Conservation (phyloP, 2,888 invertebrate species). For the Netelia fuscicornis region DNA sequence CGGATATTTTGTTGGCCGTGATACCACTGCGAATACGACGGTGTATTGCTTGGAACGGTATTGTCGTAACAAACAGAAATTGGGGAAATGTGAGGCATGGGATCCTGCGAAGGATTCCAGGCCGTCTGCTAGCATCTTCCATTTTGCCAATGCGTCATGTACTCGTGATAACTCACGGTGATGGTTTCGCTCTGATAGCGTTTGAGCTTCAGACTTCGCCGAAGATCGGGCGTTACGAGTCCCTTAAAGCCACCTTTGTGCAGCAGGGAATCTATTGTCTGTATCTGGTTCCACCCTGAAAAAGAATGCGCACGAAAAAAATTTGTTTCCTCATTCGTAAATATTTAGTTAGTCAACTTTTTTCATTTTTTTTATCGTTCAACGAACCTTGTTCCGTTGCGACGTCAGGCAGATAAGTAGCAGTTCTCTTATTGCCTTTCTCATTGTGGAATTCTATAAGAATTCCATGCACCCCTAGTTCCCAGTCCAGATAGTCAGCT, state of each 20-base stretch:
- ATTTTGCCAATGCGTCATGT: conserved; percentile 88
- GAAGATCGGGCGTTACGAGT: conserved; percentile 93
- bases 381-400: conserved; percentile 97
- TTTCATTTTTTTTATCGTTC: conserved; percentile 13
- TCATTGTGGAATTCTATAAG: conserved; percentile 98
- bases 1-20: conserved; percentile 70
- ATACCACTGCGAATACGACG: conserved; percentile 73
- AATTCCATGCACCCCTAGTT: conserved; percentile 98
- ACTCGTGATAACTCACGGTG: conserved; percentile 94
- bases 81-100: conserved; percentile 74
- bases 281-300: conserved; percentile 99
- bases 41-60: conserved; percentile 71
- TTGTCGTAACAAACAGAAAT: conserved; percentile 75
- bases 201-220: conserved; percentile 96
- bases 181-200: conserved; percentile 99
- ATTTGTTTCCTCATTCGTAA: neutral
- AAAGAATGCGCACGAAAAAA: neutral
- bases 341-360: neutral
- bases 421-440: conserved; percentile 96
- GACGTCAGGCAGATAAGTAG: conserved; percentile 99
- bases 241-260: conserved; percentile 99
- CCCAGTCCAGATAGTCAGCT: conserved; percentile 98
- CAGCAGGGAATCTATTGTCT: conserved; percentile 98
- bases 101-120: conserved; percentile 85
- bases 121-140: conserved; percentile 91